Base-by-base conservation (phyloP, 2,888 invertebrate species). In the Agonopterix subpropinquella region DNA sequence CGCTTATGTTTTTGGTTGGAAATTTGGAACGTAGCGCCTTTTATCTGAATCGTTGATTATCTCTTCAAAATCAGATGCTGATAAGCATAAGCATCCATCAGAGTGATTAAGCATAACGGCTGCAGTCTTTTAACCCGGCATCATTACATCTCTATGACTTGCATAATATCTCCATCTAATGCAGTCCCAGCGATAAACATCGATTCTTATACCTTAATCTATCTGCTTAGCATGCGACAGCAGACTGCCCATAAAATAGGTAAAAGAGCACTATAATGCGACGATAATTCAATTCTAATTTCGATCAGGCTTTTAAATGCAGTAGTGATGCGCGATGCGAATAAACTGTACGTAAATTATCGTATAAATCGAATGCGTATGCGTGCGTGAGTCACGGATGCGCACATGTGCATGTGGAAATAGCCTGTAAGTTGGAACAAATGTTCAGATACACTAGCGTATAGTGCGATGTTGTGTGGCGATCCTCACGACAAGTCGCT, bases 301-400 rank as follows among this genome's bases (percentile, higher is more conserved):
- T 66, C 68, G 68, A 73, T 70, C 54, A 57, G 59, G 51, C 61
- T 70, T 70, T 65, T 66, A 66, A 74, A 72, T 70, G 67, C 74
- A 69, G 64, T 54, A 49, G 58, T 55, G 9, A 45, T 47, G 43
- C 51, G 46, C 57, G 58, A 61, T 63, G 73, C 73, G 70, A 75
- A 76, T 70, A 67, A 64, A 65, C 69, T 65, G 69, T 68, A 70
- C n/a, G 73, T 42, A 72, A 76, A 77, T 67, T 67, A 70, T 73
- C 66, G 71, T 70, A 67, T 71, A 77, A 28, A 28, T 5, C 28
- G 28, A 28, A 76, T 73, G 76, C 59, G 68, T 72, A 70, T 74
- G 75, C 77, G 72, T 79, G 77, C 81, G 83, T 86, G 86, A 87
- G 76, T 87, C 86, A 86, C 80, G 75, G 75, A 66, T 67, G 70